Base-by-base conservation (phyloP, 2,113 vertebrate species). In the Pelmatolapia mariae region DNA sequence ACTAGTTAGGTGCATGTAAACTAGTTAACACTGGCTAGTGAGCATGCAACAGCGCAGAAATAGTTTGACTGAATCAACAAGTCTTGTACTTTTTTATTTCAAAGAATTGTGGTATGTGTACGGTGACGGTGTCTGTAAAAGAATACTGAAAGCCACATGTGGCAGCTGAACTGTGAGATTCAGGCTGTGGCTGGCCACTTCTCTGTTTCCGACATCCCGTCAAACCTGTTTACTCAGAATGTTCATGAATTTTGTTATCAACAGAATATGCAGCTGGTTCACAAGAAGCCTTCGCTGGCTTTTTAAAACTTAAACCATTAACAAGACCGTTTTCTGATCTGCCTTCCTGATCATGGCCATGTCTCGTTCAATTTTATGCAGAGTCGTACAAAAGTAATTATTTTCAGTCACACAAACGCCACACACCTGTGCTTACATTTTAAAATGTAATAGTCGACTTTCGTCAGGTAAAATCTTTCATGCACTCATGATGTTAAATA, bases 371-470 rank as follows among this genome's bases (percentile, higher is more conserved):
- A 1, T 52, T 33, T 61, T 31, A 59, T 59, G 26, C 26, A 38
- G 31, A 66, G 63, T 22, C 0, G 1, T 8, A 24, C 11, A 38
- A 80, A 71, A 61, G 12, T 50, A 5, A 36, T 5, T 8, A 1
- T 19, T 79, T 3, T 18, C 53, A 59, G 26, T 59, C 56, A 1
- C 5, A 10, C 50, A 57, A 15, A 24, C 7, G 0, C 24, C 10
- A 50, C 5, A 29, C 52, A 22, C 10, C 24, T n/a, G 6, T 66
- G 26, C 33, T 57, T 0, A 36, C 33, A 40, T 22, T 38, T 61
- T 38, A 33, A 33, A 38, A 68, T 40, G 2, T 22, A 40, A 68
- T 22, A 68, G 36, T 40, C 3, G 6, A 68, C 19, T 22, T 68
- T 1, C 1, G 1, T 40, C 33, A 68, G 33, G 12, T 40, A 5